phyloP scores from a whole-genome alignment of 37 sponge, comb jelly and placozoan species.

The Chondrosia reniformis region DNA sequence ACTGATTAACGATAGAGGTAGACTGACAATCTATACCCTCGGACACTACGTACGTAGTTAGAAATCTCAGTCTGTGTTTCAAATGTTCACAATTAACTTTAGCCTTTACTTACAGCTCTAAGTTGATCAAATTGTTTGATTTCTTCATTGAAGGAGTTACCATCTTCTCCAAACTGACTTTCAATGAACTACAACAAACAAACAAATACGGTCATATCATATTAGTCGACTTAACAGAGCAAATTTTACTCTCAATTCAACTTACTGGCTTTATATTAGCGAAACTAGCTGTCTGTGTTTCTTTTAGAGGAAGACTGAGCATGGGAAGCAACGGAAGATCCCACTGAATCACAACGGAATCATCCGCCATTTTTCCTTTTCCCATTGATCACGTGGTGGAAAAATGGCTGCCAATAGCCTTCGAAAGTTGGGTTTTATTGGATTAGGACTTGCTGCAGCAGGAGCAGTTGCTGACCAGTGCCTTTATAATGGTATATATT shows the following conservation, averaged over 20 bases:
- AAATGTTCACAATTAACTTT: not conserved
- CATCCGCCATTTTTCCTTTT: constrained; percentile 54
- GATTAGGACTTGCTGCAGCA: constrained; percentile 69
- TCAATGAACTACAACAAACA: constrained; percentile 57
- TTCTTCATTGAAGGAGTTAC: constrained; percentile 72
- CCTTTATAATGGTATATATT: constrained; percentile 75
- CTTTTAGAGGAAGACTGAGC: constrained; percentile 56
- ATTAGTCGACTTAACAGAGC: not conserved
- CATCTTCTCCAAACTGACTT: constrained; percentile 77
- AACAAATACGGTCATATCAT: not conserved
- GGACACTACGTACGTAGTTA: not conserved
- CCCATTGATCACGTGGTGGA: not conserved
- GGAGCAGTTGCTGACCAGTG: constrained; percentile 81
- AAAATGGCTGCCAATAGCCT: constrained; percentile 45
- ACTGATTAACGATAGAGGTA: not conserved
- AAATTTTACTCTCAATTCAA: not conserved
- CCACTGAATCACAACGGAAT: constrained; percentile 17
- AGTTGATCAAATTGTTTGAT: constrained; percentile 81
- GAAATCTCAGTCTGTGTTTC: not conserved
- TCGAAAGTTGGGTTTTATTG: constrained; percentile 62
- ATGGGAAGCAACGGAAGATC: constrained; percentile 65
- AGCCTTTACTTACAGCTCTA: constrained; percentile 46
- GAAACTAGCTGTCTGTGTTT: constrained; percentile 45
- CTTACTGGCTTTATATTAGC: constrained; percentile 66
- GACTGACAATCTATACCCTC: not conserved